phyloP scores from a whole-genome alignment of 1,140 invertebrate species.

The Amphibalanus amphitrite region DNA sequence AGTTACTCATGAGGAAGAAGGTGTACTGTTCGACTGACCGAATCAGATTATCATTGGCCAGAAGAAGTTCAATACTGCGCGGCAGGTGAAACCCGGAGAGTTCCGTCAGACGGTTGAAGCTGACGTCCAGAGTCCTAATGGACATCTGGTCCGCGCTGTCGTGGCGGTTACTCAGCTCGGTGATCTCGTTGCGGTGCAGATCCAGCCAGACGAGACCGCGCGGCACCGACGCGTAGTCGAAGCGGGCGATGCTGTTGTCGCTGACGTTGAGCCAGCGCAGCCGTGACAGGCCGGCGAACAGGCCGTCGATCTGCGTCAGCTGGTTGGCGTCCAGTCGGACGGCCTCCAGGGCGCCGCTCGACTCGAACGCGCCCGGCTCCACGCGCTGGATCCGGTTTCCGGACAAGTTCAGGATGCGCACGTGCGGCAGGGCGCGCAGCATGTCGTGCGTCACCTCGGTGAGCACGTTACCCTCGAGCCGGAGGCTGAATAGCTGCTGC shows the following conservation, averaged over 20 bases:
- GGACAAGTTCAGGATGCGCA: background rate
- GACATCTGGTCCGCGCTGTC: conserved; percentile 54
- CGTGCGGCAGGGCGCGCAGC: background rate
- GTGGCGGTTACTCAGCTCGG: conserved; percentile 59
- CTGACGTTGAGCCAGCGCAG: conserved; percentile 71
- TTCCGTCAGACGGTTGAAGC: conserved; percentile 66
- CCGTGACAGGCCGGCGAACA: conserved; percentile 58
- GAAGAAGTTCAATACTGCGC: conserved; percentile 28
- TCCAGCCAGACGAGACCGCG: conserved; percentile 75
- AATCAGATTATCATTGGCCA: background rate
- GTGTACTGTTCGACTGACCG: conserved; percentile 45
- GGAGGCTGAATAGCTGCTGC: no score
- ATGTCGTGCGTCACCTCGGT: conserved; percentile 17
- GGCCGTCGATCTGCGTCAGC: conserved; percentile 64
- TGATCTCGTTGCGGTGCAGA: conserved; percentile 67
- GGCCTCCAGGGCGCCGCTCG: conserved; percentile 20
- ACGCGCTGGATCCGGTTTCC: background rate
- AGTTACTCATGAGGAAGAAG: conserved; percentile 61
- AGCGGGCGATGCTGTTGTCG: conserved; percentile 69
- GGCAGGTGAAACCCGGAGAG: conserved; percentile 60
- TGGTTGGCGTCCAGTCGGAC: conserved; percentile 71
- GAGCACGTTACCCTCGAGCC: background rate
- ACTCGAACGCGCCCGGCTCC: background rate
- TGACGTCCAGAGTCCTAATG: conserved; percentile 48
- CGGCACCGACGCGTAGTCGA: conserved; percentile 75